A percentile compares a stretch with the other conserved stretches of the same genome.
Conservation (phyloP, 1,140 invertebrate genomes). For the Drosophila sucinea region DNA sequence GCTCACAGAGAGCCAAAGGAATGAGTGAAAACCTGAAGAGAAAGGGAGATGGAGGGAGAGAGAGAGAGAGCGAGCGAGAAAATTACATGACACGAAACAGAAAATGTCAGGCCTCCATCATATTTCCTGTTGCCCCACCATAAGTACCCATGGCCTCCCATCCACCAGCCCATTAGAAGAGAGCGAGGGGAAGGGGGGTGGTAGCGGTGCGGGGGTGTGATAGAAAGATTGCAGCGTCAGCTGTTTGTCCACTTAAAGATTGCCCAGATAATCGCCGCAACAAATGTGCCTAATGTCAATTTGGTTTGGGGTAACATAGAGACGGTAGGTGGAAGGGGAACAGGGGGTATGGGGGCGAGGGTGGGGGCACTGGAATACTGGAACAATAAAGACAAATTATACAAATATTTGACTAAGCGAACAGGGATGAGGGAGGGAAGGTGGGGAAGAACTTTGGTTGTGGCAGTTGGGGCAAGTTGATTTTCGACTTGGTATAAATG, state of each 20-base stretch:
- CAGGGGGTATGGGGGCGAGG: neutral
- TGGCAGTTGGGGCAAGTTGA: constrained; percentile 10
- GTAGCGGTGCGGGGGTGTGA: neutral
- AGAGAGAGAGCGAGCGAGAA: neutral
- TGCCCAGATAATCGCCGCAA: constrained; percentile 72
- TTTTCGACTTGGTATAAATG: constrained; percentile 35
- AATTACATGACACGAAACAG: constrained; percentile 44
- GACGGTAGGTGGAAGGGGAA: neutral
- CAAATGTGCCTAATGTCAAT: constrained; percentile 74
- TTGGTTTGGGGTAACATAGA: constrained; percentile 3
- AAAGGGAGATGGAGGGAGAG: neutral
- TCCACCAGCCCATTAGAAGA: constrained; percentile 15
- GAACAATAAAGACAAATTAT: constrained; percentile 75
- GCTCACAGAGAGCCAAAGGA: neutral
- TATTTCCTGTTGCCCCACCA: constrained; percentile 16
- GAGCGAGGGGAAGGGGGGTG: neutral
- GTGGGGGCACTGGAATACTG: neutral
- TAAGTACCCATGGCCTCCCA: neutral
- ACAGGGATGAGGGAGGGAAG: constrained; percentile 2
- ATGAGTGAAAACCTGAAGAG: neutral
- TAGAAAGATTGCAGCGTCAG: constrained; percentile 54
- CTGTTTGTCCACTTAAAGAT: constrained; percentile 75
- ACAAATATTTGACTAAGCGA: constrained; percentile 67
- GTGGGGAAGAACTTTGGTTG: neutral
- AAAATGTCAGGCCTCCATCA: constrained; percentile 32